A percentile compares a stretch with the other conserved stretches of the same genome.
Conservation (phyloP, 2,888 invertebrate genomes). For the Sarcophaga caerulescens region DNA sequence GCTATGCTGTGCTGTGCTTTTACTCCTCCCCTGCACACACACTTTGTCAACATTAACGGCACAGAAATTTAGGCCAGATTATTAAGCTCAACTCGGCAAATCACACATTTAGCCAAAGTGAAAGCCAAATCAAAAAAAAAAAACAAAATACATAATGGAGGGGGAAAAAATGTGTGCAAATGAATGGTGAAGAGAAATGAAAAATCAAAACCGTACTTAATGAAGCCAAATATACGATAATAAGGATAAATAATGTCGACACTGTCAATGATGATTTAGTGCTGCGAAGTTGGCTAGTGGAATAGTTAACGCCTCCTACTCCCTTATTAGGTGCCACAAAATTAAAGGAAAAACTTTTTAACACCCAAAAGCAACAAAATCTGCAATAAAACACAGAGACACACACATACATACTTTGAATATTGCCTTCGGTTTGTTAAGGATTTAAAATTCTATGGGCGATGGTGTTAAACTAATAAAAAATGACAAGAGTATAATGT, state of each 20-base stretch:
- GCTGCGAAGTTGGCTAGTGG: background rate
- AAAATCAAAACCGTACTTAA: slow-evolving; percentile 23
- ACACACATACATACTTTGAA: background rate
- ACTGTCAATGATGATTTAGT: slow-evolving; percentile 12
- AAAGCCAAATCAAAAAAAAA: background rate
- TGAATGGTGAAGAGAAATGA: slow-evolving; percentile 1
- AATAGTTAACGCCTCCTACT: slow-evolving; percentile 3
- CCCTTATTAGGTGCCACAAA: slow-evolving; percentile 18
- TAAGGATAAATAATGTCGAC: slow-evolving; percentile 1
- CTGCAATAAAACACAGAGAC: background rate
- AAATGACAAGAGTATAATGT: background rate
- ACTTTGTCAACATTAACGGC: background rate
- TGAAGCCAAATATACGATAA: slow-evolving; percentile 28
- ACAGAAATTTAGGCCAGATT: slow-evolving; percentile 22
- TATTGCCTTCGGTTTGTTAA: background rate
- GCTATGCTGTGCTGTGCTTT: background rate
- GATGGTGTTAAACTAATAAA: background rate
- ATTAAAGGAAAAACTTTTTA: background rate
- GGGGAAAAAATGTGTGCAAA: background rate
- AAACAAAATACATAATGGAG: background rate
- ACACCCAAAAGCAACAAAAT: background rate
- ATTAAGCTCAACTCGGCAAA: background rate
- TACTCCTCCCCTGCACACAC: slow-evolving; percentile 4
- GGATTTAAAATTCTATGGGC: background rate
- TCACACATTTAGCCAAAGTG: background rate